Conservation (phyloP, 2,113 vertebrate genomes). For the Microcebus griseorufus region DNA sequence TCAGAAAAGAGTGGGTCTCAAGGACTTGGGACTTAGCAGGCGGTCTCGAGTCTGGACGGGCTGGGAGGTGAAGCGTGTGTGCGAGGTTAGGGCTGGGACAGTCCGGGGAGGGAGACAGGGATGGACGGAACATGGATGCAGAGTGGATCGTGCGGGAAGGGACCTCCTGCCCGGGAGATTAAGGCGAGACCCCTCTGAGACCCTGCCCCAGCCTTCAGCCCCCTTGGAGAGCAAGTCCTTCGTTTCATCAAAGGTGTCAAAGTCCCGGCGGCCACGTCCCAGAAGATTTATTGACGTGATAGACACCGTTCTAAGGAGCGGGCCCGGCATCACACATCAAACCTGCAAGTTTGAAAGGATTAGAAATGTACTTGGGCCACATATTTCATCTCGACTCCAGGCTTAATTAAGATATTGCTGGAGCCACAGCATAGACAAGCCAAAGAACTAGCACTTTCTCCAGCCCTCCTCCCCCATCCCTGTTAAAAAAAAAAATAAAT, state of each 20-base stretch:
- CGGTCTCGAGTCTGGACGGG: neutral
- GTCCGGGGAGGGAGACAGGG: neutral
- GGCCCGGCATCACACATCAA: constrained; percentile 61
- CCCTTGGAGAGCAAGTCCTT: neutral
- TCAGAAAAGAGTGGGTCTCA: neutral
- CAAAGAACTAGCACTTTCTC: constrained; percentile 37
- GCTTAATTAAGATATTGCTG: constrained; percentile 73
- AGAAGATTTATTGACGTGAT: constrained; percentile 63
- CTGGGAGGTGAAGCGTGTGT: neutral
- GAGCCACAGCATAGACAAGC: constrained; percentile 59
- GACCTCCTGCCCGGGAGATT: neutral
- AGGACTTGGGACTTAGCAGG: neutral
- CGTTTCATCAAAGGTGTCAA: neutral
- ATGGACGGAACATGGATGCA: neutral
- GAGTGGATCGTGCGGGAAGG: neutral
- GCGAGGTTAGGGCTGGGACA: neutral
- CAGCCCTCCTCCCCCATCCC: constrained; percentile 3
- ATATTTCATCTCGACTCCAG: constrained; percentile 72
- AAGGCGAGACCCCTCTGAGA: neutral
- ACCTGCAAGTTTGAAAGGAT: constrained; percentile 73
- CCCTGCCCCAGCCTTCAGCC: neutral
- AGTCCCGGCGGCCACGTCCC: neutral
- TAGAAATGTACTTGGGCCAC: constrained; percentile 64
- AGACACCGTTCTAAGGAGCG: constrained; percentile 73
- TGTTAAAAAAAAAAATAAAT: constrained; percentile 15